phyloP scores from a whole-genome alignment of 2,113 vertebrate species.

The Sphyrna mokarran region DNA sequence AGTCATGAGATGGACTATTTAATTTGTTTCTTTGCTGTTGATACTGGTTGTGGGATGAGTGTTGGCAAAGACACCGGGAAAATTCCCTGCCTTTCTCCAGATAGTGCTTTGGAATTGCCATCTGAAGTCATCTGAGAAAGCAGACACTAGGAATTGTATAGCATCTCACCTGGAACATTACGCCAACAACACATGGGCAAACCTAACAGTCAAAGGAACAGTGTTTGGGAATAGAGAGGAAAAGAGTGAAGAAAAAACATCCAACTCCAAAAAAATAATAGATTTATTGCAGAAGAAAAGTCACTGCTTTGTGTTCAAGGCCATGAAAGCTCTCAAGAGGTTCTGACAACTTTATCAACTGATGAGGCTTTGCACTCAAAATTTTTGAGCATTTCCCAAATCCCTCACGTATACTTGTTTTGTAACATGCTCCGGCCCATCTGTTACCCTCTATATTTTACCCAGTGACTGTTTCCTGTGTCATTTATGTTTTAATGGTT shows the following conservation, averaged over 20 bases:
- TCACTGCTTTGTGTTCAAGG: neutral
- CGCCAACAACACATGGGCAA: neutral
- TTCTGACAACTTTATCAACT: constrained; percentile 11
- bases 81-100: neutral
- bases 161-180: neutral
- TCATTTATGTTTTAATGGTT: neutral
- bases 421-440: neutral
- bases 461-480: constrained; percentile 10
- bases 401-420: neutral
- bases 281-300: neutral
- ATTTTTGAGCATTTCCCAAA: neutral
- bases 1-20: neutral
- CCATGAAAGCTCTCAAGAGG: constrained; percentile 4
- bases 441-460: constrained; percentile 16
- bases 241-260: no score
- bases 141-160: neutral
- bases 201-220: neutral
- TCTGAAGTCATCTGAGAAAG: neutral
- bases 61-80: neutral
- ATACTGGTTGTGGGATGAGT: neutral
- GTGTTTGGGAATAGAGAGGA: neutral
- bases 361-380: neutral
- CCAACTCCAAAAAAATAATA: neutral
- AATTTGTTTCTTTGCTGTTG: neutral
- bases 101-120: neutral